A percentile compares a stretch with the other conserved stretches of the same genome.
phyloP scores from a whole-genome alignment of 2,797 vertebrate genomes.

The Chaetodon trifasciatus region DNA sequence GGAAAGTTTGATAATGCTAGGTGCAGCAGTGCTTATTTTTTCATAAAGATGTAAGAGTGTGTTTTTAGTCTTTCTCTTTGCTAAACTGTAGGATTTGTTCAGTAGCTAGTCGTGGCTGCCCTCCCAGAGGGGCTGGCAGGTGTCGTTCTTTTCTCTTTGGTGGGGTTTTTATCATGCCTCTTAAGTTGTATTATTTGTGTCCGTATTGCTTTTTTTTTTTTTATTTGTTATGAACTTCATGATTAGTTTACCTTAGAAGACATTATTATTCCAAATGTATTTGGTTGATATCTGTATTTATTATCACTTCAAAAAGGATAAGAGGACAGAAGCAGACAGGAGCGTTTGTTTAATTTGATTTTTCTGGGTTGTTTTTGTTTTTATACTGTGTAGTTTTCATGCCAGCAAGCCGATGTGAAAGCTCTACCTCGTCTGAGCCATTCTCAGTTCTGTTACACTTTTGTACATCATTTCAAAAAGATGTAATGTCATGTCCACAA shows the following conservation, averaged over 20 bases:
- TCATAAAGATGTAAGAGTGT: slow-evolving; percentile 67
- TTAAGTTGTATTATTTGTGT: slow-evolving; percentile 81
- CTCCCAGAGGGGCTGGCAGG: slow-evolving; percentile 75
- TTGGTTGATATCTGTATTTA: slow-evolving; percentile 92
- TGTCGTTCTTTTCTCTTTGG: slow-evolving; percentile 67
- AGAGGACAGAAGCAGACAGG: slow-evolving; percentile 79
- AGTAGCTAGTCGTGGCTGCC: slow-evolving; percentile 74
- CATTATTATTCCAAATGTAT: slow-evolving; percentile 91
- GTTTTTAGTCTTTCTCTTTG: slow-evolving; percentile 74
- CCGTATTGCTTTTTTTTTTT: slow-evolving; percentile 78
- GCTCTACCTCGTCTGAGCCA: slow-evolving; percentile 95
- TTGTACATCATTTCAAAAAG: slow-evolving; percentile 91
- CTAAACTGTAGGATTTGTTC: slow-evolving; percentile 81
- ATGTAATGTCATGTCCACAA: slow-evolving; percentile 94
- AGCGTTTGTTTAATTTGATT: slow-evolving; percentile 79
- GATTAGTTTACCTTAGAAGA: slow-evolving; percentile 85
- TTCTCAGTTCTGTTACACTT: slow-evolving; percentile 90
- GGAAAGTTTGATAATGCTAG: slow-evolving; percentile 67
- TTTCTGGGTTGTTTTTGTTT: slow-evolving; percentile 71
- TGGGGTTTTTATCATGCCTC: slow-evolving; percentile 70
- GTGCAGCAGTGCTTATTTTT: slow-evolving; percentile 70
- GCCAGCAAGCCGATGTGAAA: slow-evolving; percentile 91
- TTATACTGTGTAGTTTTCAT: slow-evolving; percentile 87
- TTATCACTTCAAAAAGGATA: slow-evolving; percentile 89
- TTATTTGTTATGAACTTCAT: slow-evolving; percentile 85